phyloP scores from a whole-genome alignment of 1,140 invertebrate genomes.

The Zaprionus davidi region DNA sequence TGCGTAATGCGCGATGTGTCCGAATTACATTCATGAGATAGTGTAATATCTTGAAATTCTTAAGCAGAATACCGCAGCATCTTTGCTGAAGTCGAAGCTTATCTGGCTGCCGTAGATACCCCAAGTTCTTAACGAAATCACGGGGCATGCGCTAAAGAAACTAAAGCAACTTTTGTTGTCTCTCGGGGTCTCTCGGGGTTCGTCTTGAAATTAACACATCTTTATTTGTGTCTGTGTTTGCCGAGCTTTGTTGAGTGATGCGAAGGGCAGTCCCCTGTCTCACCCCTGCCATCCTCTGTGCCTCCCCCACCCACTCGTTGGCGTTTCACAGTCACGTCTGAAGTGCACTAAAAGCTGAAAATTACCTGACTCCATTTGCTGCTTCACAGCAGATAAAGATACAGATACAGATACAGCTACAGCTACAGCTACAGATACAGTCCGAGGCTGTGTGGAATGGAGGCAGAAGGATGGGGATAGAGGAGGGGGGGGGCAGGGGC shows the following conservation, averaged over 20 bases:
- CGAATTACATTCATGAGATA: too few species aligned
- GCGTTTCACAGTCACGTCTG: constrained; percentile 11
- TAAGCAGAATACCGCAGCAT: too few species aligned
- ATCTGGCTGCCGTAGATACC: background rate
- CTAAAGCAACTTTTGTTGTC: constrained; percentile 20
- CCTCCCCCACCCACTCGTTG: background rate
- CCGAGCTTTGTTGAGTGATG: constrained; percentile 40
- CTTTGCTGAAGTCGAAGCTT: too few species aligned
- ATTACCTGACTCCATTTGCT: constrained; percentile 65
- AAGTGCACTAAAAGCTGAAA: constrained; percentile 63
- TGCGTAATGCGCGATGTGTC: too few species aligned
- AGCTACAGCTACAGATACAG: background rate
- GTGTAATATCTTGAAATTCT: too few species aligned
- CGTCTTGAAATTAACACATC: constrained; percentile 54
- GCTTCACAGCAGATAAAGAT: constrained; percentile 49
- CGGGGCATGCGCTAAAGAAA: constrained; percentile 7
- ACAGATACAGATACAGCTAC: background rate
- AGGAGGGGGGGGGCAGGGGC: background rate
- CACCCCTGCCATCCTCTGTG: background rate
- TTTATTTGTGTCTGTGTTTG: constrained; percentile 25
- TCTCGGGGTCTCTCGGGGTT: constrained; percentile 10
- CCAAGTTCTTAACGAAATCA: background rate
- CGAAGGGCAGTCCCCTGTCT: constrained; percentile 16
- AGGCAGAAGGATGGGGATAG: background rate
- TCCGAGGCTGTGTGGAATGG: background rate